These are phyloP conservation scores for Drosophila quinaria DNA, from an alignment of 2,888 invertebrate genomes.

Conservation along the genomic window DNA sequence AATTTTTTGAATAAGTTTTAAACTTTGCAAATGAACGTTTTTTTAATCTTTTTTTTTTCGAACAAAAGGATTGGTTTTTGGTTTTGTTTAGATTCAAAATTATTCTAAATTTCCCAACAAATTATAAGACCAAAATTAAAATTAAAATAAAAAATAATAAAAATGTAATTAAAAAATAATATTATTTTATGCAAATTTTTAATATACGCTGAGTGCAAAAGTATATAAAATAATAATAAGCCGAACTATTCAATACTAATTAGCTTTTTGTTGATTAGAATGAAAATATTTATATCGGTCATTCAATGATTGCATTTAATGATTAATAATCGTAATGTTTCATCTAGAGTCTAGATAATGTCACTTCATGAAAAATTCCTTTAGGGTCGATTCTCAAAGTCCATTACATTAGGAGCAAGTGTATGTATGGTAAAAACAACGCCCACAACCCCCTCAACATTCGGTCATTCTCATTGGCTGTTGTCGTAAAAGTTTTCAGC, in stretches of 20 bases:
- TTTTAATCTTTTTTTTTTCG: no score
- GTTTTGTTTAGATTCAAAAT: no score
- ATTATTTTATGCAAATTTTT: no score
- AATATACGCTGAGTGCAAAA: no score
- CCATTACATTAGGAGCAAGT: conserved; percentile 7
- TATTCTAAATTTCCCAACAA: no score
- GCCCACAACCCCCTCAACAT: conserved; percentile 14
- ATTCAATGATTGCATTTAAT: conserved; percentile 13
- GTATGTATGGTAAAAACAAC: conserved; percentile 5
- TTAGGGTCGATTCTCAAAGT: conserved; percentile 22
- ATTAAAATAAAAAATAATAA: no score
- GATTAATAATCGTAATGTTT: conserved; percentile 39
- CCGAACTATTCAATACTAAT: background rate
- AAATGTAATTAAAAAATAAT: no score
- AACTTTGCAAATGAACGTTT: no score
- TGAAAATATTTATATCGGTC: conserved; percentile 1
- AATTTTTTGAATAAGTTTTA: no score
- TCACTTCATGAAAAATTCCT: conserved; percentile 41
- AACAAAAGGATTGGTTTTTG: no score
- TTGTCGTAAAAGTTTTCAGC: conserved; percentile 44
- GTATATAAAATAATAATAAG: no score
- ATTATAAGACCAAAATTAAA: no score
- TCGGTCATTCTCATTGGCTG: conserved; percentile 61
- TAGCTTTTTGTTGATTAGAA: background rate
- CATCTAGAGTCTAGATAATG: conserved; percentile 45